Base-by-base conservation (phyloP, 2,888 invertebrate genomes). In the Acanthosepion esculentum region DNA sequence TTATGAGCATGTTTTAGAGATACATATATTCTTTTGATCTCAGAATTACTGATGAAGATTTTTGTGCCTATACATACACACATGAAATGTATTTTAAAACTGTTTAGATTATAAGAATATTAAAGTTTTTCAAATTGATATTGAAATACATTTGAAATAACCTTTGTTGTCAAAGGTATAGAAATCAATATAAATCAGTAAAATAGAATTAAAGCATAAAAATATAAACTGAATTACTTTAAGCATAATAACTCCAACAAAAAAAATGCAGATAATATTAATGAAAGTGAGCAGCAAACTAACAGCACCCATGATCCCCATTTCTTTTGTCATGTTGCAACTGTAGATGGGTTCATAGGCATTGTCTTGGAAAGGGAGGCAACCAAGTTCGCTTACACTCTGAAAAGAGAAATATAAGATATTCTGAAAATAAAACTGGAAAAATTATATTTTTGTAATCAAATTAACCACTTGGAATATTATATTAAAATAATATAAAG, bases 181-280 rank as follows among this genome's bases (percentile, higher is more conserved):
- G 20, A 20, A 55, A 55, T 55, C 55, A 55, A 55, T 20, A 20
- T 23, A 26, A 59, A 78, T n/a, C n/a, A n/a, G n/a, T 78, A 78
- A n/a, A 78, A 10, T 15, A 15, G 12, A 78, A 33, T 78, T 15
- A 78, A 10, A 23, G 59, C 5, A 59, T 59, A 59, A 59, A 59
- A 59, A 59, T 59, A 23, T n/a, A n/a, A 78, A 78, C 33, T 0
- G n/a, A n/a, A 78, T 95, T 94, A 98, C 98, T 98, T 98, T 98
- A 94, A 99, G 97, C 95, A 98, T 98, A 95, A 98, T 98, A 96
- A 98, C 98, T 5, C 98, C 98, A 94, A 98, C 98, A 96, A 98
- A 98, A 97, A 98, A 98, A 96, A 99, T 99, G 97, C 98, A 98
- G 96, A 98, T 98, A 95, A 99, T 98, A 97, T 99, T 99, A 78